These are phyloP conservation scores for Peucedramus taeniatus DNA, from an alignment of 2,113 vertebrate genomes.

Conservation along the genomic window DNA sequence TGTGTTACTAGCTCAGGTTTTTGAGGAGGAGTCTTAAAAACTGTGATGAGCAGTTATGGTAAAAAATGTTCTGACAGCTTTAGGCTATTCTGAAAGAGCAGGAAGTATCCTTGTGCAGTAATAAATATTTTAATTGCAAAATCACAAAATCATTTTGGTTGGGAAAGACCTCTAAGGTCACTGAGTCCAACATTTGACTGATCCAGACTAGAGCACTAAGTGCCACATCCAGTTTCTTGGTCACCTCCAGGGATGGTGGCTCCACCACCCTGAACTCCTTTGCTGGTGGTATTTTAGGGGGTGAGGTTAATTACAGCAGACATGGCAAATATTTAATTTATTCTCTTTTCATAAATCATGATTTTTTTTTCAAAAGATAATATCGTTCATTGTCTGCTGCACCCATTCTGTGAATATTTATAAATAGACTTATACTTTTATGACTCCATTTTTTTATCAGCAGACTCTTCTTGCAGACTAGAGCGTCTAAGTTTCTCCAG, in stretches of 20 bases:
- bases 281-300: background rate
- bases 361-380: background rate
- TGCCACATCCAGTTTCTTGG: background rate
- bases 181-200: background rate
- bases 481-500: background rate
- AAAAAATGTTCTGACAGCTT: background rate
- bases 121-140: background rate
- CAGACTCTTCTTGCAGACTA: background rate
- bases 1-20: background rate
- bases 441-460: background rate
- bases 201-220: background rate
- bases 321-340: background rate
- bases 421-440: background rate
- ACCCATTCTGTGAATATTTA: background rate
- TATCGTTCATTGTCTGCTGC: rapidly evolving
- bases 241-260: background rate
- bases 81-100: background rate
- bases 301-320: background rate
- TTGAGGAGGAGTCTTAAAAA: background rate
- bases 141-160: background rate
- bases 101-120: background rate
- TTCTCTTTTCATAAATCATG: background rate
- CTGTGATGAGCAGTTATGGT: background rate
- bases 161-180: background rate
- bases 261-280: background rate